phyloP scores from a whole-genome alignment of 2,113 vertebrate genomes.

The Marmota monax region DNA sequence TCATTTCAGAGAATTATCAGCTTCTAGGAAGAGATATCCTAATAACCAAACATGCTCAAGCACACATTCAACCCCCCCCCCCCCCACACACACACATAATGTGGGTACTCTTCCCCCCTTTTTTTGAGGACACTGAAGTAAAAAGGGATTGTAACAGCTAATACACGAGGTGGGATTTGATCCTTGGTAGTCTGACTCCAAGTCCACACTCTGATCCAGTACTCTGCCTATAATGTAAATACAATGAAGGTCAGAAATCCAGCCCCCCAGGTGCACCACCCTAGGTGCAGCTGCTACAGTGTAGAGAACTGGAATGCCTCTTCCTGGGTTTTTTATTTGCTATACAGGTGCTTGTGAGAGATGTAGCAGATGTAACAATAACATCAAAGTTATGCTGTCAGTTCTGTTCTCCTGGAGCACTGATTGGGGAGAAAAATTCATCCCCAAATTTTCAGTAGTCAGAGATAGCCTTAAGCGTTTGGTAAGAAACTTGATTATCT shows the following conservation, averaged over 20 bases:
- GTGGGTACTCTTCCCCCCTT: background rate
- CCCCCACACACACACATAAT: rapidly evolving
- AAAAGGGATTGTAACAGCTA: background rate
- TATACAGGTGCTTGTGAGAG: background rate
- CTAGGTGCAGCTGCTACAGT: background rate
- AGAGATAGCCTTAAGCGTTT: background rate
- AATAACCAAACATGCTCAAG: background rate
- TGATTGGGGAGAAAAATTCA: background rate
- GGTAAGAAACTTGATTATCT: too few species aligned
- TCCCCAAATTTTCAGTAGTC: background rate
- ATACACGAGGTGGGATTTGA: background rate
- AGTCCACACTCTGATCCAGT: background rate
- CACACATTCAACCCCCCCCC: background rate
- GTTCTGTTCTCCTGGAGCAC: background rate
- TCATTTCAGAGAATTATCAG: background rate
- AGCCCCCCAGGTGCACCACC: too few species aligned
- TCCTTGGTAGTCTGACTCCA: background rate
- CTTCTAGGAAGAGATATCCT: background rate
- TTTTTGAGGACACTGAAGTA: background rate
- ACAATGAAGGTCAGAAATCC: background rate
- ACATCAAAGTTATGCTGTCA: background rate
- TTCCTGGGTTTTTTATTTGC: background rate
- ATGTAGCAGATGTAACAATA: background rate
- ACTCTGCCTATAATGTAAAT: background rate
- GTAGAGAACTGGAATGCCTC: background rate